Conservation (phyloP, 2,888 invertebrate genomes). For the Chaitophorus viminalis region DNA sequence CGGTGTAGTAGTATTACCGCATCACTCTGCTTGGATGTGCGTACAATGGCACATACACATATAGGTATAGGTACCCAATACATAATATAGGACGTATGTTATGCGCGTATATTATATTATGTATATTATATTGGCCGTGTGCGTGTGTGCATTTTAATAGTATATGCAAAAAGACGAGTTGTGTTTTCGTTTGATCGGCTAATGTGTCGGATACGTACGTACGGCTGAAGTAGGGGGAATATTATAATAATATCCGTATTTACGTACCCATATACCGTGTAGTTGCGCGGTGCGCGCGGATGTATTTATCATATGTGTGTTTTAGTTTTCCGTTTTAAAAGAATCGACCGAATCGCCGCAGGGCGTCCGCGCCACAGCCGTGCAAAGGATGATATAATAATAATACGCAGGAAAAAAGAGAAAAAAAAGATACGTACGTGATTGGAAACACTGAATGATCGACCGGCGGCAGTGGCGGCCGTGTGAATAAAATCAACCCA, state of each 20-base stretch:
- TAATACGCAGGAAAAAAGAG: no score
- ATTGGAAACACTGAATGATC: constrained; percentile 50
- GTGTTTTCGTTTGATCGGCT: constrained; percentile 59
- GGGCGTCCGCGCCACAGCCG: constrained; percentile 33
- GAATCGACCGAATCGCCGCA: constrained; percentile 50
- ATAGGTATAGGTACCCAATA: no score
- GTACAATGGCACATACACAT: not conserved
- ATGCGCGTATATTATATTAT: not conserved
- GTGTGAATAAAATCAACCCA: constrained; percentile 54
- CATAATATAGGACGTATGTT: no score
- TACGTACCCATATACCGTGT: not conserved
- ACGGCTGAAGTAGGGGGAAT: not conserved
- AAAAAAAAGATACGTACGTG: constrained; percentile 40
- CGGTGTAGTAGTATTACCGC: constrained; percentile 41
- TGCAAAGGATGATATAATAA: constrained; percentile 11
- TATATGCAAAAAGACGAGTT: constrained; percentile 35
- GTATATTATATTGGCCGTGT: not conserved
- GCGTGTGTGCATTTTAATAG: constrained; percentile 12
- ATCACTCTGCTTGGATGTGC: constrained; percentile 16
- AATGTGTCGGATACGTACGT: constrained; percentile 15
- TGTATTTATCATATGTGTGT: constrained; percentile 14
- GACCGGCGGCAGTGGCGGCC: constrained; percentile 22
- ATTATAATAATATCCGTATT: no score
- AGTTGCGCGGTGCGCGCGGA: not conserved
- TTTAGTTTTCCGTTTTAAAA: constrained; percentile 28